Conservation (phyloP, 1,140 invertebrate species). For the Drosophila ironensis region DNA sequence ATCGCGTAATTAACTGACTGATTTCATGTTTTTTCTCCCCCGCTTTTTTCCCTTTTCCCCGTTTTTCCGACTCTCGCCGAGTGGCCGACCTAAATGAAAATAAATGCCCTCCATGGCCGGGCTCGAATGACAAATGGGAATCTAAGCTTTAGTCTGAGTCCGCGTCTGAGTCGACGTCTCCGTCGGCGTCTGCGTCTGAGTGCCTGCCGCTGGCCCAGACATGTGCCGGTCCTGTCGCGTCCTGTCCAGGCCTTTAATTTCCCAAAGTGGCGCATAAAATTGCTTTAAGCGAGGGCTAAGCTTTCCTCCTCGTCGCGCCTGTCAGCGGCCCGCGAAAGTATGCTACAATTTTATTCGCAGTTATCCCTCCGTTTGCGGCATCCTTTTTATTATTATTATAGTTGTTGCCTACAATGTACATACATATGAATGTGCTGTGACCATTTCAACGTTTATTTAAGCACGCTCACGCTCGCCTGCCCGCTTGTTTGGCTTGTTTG, state of each 20-base stretch:
- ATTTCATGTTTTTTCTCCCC: slow-evolving; percentile 39
- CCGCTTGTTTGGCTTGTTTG: slow-evolving; percentile 33
- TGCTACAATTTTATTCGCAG: slow-evolving; percentile 46
- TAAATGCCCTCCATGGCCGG: slow-evolving; percentile 50
- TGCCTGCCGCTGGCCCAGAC: slow-evolving; percentile 6
- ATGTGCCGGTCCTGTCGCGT: slow-evolving; percentile 12
- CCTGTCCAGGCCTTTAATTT: slow-evolving; percentile 54
- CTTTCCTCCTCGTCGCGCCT: slow-evolving; percentile 21
- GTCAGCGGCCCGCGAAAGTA: slow-evolving; percentile 43
- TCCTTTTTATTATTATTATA: slow-evolving; percentile 30
- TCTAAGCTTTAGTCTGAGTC: slow-evolving; percentile 22
- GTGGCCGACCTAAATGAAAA: slow-evolving; percentile 66
- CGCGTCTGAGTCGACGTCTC: slow-evolving; percentile 4
- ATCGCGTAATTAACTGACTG: slow-evolving; percentile 70
- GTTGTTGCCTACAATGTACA: slow-evolving; percentile 21
- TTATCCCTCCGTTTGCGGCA: slow-evolving; percentile 12
- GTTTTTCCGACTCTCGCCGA: slow-evolving; percentile 33
- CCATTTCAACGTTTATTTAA: slow-evolving; percentile 56
- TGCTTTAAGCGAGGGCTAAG: slow-evolving; percentile 50
- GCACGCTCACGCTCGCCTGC: slow-evolving; percentile 52
- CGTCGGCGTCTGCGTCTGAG: slow-evolving; percentile 17
- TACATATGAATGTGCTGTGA: slow-evolving; percentile 34
- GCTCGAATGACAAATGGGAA: slow-evolving; percentile 54
- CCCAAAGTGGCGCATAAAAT: slow-evolving; percentile 58
- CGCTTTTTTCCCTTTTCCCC: neutral